phyloP scores from a whole-genome alignment of 1,140 invertebrate species.

The Kradibia gibbosae region DNA sequence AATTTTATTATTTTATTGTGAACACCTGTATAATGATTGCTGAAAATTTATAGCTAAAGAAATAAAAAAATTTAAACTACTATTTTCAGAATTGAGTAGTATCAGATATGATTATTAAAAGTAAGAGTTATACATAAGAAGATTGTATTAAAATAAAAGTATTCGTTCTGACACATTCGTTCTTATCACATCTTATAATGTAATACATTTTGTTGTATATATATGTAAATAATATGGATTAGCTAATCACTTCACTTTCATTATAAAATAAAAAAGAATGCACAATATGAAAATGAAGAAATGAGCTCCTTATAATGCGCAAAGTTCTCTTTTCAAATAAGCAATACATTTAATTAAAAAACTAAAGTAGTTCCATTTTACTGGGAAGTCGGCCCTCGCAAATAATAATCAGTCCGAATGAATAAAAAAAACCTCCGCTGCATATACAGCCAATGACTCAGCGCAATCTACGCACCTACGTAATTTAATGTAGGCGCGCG shows the following conservation, averaged over 20 bases:
- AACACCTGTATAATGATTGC: too few relatives aligned
- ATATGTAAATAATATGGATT: too few relatives aligned
- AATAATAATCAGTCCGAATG: slow-evolving; percentile 8
- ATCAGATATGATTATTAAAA: too few relatives aligned
- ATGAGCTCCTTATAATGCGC: neutral
- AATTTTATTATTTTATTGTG: too few relatives aligned
- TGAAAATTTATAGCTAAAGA: too few relatives aligned
- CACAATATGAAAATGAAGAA: neutral
- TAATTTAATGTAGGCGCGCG: slow-evolving; percentile 26
- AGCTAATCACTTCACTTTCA: neutral
- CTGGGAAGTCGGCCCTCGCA: neutral
- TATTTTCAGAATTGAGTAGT: too few relatives aligned
- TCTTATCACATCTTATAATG: too few relatives aligned
- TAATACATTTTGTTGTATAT: too few relatives aligned
- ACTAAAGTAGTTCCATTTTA: neutral
- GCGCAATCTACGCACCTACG: slow-evolving; percentile 23
- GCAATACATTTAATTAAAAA: neutral
- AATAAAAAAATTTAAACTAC: too few relatives aligned
- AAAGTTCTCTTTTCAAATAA: neutral
- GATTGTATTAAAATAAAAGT: too few relatives aligned
- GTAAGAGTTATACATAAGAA: too few relatives aligned
- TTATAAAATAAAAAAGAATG: neutral
- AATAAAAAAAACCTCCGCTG: neutral
- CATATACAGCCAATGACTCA: slow-evolving; percentile 27
- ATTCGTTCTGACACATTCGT: too few relatives aligned